Conservation (phyloP, 2,797 vertebrate genomes). For the Liparis tanakae region DNA sequence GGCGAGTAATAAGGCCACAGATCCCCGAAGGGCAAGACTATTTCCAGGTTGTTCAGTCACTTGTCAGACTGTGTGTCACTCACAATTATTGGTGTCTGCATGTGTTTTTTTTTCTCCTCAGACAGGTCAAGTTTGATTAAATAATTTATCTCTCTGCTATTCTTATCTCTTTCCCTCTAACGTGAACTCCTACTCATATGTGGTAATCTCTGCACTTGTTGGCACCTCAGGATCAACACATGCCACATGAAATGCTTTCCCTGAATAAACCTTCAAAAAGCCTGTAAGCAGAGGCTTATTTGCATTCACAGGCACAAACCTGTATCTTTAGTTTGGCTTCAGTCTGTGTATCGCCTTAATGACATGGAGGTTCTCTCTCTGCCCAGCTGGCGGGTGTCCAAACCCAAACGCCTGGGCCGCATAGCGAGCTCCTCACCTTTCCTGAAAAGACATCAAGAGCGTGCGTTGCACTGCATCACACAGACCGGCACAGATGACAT, state of each 20-base stretch:
- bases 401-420: slow-evolving; percentile 62
- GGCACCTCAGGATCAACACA: slow-evolving; percentile 65
- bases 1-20: slow-evolving; percentile 69
- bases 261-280: slow-evolving; percentile 41
- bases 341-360: slow-evolving; percentile 55
- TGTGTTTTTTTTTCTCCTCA: slow-evolving; percentile 23
- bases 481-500: neutral
- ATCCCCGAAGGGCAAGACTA: slow-evolving; percentile 66
- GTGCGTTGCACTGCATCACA: slow-evolving; percentile 20
- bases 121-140: slow-evolving; percentile 65
- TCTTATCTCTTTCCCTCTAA: slow-evolving; percentile 38
- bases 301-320: slow-evolving; percentile 31
- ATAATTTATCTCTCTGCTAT: slow-evolving; percentile 36
- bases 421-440: slow-evolving; percentile 29
- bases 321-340: slow-evolving; percentile 37
- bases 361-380: slow-evolving; percentile 63
- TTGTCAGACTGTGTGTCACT: slow-evolving; percentile 69
- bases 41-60: slow-evolving; percentile 65
- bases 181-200: slow-evolving; percentile 43
- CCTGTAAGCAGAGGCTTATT: slow-evolving; percentile 56
- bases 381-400: slow-evolving; percentile 62
- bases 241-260: slow-evolving; percentile 50
- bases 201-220: slow-evolving; percentile 59
- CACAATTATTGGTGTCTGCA: slow-evolving; percentile 63
- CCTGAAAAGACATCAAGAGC: slow-evolving; percentile 32